Base-by-base conservation (phyloP, 2,113 vertebrate species). In the Phylloscopus whistleri region DNA sequence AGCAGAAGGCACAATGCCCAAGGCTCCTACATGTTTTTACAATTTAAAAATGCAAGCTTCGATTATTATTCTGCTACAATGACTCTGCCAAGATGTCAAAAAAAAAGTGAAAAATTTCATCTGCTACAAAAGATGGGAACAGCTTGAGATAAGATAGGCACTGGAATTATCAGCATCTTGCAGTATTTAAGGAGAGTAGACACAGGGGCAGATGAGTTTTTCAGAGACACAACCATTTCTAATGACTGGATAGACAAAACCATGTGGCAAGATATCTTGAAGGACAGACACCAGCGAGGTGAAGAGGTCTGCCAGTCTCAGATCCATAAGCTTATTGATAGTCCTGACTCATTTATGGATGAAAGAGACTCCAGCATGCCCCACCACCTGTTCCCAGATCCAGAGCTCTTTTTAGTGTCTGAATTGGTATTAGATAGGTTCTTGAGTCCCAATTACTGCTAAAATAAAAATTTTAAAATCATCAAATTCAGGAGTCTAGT, bases 1-100 rank as follows among this genome's bases (percentile, higher is more conserved):
- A 68, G 80, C 76, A 94, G 84, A 92, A 93, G 68, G 76, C 51
- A 88, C 67, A 92, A 43, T 75, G 93, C 89, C 89, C 86, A 95
- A 92, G 76, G 91, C 83, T 75, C 46, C 76, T 64, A 67, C 43
- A 63, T 51, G 7, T 9, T 93, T 72, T 89, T 72, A 30, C 46
- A 81, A 90, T 89, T 89, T 59, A 90, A 86, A 94, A 95, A 90
- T 80, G 48, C 76, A 90, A 90, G 51, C 51, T 30, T 70, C 15
- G 0, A 55, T 93, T 92, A 92, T 90, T 92, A 77, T 92, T 88
- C 83, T 89, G 90, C 63, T 63, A 74, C 83, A 94, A 88, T 24
- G 82, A 43, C 30, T 88, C 90, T 95, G 72, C 59, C 88, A 95
- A 80, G 37, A 80, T 83, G 53, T 56, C 0, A 0, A 72, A 90